A percentile compares a stretch with the other conserved stretches of the same genome.
Conservation (phyloP, 2,113 vertebrate species). For the Periophthalmodon schlosseri region DNA sequence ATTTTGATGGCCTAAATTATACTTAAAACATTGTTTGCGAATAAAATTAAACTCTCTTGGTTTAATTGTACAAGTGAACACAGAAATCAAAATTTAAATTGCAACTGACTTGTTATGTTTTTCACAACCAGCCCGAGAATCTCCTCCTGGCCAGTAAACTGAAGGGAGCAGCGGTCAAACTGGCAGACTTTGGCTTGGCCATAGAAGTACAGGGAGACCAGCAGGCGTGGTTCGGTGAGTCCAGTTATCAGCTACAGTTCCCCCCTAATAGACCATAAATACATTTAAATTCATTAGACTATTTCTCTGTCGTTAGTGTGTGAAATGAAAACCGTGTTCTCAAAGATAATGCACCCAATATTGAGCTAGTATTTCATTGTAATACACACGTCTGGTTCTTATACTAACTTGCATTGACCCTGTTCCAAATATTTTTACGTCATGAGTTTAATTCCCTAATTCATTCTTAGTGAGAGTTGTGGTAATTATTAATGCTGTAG, state of each 20-base stretch:
- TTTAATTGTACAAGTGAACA: too few species aligned
- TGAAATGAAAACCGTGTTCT: not conserved
- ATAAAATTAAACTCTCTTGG: too few species aligned
- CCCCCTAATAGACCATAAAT: too few species aligned
- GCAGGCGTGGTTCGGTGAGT: conserved; percentile 98
- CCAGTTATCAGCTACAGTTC: not conserved
- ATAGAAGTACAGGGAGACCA: conserved; percentile 98
- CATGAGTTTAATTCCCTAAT: conserved; percentile 11
- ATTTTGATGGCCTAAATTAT: too few species aligned
- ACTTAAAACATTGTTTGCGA: too few species aligned
- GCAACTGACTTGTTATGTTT: conserved; percentile 10
- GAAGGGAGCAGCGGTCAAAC: conserved; percentile 95
- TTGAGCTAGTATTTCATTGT: not conserved
- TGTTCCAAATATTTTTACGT: conserved; percentile 23
- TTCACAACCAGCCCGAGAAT: conserved; percentile 88
- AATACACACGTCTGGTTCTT: not conserved
- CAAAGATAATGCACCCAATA: not conserved
- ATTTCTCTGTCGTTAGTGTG: not conserved
- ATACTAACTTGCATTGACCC: conserved; percentile 2
- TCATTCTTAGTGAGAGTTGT: not conserved
- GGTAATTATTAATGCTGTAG: conserved; percentile 5
- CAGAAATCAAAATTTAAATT: not conserved
- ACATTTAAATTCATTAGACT: not conserved
- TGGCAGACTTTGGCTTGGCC: conserved; percentile 96
- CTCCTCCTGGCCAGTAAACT: conserved; percentile 97